A percentile compares a stretch with the other conserved stretches of the same genome.
These are phyloP conservation scores for Stenurella melanura DNA, from an alignment of 2,888 invertebrate species.

Conservation along the genomic window DNA sequence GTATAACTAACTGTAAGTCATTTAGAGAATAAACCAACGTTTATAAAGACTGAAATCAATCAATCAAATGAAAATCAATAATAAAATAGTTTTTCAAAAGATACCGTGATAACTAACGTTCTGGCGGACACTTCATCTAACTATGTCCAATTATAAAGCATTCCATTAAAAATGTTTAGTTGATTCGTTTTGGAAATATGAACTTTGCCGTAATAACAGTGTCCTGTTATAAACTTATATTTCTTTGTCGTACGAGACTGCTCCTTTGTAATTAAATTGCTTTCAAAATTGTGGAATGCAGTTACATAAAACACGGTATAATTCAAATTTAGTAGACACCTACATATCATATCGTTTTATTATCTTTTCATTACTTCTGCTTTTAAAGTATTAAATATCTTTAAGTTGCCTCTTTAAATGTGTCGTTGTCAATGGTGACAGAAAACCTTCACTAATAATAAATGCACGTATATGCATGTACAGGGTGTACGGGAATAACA, in stretches of 20 bases:
- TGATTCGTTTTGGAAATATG: conserved; percentile 19
- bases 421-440: neutral
- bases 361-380: conserved; percentile 10
- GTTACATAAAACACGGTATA: conserved; percentile 47
- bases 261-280: conserved; percentile 27
- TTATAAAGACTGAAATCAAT: too few relatives aligned
- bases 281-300: conserved; percentile 38
- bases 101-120: neutral
- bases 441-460: neutral
- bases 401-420: neutral
- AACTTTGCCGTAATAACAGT: neutral
- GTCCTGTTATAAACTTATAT: conserved; percentile 14
- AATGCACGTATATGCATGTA: too few relatives aligned
- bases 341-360: conserved; percentile 18
- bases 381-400: conserved; percentile 27
- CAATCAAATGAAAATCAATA: too few relatives aligned
- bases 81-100: too few relatives aligned
- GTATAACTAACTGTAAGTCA: too few relatives aligned
- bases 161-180: conserved; percentile 3
- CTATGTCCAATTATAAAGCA: neutral
- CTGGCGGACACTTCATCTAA: neutral
- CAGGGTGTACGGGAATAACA: too few relatives aligned
- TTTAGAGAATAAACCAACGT: too few relatives aligned
- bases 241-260: conserved; percentile 16
- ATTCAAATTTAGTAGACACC: conserved; percentile 47